phyloP scores from a whole-genome alignment of 2,797 vertebrate species.

The Cygnus olor region DNA sequence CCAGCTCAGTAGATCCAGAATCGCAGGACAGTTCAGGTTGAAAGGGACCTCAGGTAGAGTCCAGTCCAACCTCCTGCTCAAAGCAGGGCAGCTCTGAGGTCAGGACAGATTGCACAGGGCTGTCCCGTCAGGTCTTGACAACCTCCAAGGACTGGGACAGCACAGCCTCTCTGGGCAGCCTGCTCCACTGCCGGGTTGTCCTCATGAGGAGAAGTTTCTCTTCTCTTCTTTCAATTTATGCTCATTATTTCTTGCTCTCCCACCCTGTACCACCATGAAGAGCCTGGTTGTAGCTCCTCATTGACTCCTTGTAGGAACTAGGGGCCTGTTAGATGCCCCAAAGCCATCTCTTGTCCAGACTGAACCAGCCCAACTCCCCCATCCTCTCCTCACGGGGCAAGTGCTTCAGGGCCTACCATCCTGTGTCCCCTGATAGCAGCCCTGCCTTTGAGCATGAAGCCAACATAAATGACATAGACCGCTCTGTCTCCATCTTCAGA shows the following conservation, averaged over 20 bases:
- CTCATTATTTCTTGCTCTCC: neutral
- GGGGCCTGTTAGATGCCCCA: neutral
- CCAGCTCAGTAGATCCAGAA: neutral
- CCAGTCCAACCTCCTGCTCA: neutral
- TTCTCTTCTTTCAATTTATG: neutral
- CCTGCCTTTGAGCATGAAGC: neutral
- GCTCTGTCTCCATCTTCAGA: neutral
- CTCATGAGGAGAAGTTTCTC: neutral
- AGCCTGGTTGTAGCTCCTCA: neutral
- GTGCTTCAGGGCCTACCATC: neutral
- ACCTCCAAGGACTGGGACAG: neutral
- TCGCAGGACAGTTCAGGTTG: neutral
- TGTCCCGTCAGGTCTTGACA: neutral
- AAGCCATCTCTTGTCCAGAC: neutral
- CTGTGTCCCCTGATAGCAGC: rapidly evolving
- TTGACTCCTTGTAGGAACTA: neutral
- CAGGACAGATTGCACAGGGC: neutral
- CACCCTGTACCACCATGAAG: neutral
- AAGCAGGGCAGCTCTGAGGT: neutral
- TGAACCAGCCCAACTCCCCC: neutral
- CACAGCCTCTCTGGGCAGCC: neutral
- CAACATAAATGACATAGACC: neutral
- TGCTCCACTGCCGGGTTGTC: neutral
- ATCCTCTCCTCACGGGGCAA: neutral
- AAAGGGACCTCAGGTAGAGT: neutral